These are phyloP conservation scores for Pomacea maculata DNA, from an alignment of 1,140 invertebrate genomes.

Conservation along the genomic window DNA sequence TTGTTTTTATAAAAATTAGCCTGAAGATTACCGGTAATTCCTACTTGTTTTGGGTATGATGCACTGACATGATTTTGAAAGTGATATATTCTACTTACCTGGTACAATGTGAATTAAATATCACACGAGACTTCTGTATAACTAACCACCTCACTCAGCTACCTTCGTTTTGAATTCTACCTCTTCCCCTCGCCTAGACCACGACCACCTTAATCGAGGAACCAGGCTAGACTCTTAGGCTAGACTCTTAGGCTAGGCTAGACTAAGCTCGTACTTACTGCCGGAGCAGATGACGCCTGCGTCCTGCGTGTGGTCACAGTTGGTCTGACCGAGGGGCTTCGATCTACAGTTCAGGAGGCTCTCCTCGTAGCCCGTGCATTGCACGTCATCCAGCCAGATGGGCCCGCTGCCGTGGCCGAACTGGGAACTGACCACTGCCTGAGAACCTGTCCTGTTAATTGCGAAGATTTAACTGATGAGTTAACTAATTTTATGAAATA, in stretches of 20 bases:
- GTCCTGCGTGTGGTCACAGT: slow-evolving; percentile 53
- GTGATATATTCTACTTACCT: no score
- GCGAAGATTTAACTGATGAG: neutral
- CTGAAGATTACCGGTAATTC: no score
- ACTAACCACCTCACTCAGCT: no score
- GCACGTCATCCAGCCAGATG: slow-evolving; percentile 34
- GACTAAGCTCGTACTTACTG: slow-evolving; percentile 23
- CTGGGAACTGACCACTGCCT: neutral
- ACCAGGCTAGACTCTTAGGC: no score
- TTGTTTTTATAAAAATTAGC: neutral
- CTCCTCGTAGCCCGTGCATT: slow-evolving; percentile 45
- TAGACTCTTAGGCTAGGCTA: no score
- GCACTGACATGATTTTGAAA: no score
- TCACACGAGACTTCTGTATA: no score
- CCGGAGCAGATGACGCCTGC: slow-evolving; percentile 48
- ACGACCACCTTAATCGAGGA: no score
- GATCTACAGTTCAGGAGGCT: slow-evolving; percentile 38
- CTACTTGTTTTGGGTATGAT: neutral
- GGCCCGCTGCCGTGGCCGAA: slow-evolving; percentile 25
- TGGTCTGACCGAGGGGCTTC: slow-evolving; percentile 45
- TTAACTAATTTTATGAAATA: no score
- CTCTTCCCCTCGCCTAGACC: no score
- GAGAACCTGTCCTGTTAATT: slow-evolving; percentile 7
- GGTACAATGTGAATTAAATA: no score
- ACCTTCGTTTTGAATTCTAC: no score